These are phyloP conservation scores for Narcine bancroftii DNA, from an alignment of 2,113 vertebrate genomes.

Conservation along the genomic window DNA sequence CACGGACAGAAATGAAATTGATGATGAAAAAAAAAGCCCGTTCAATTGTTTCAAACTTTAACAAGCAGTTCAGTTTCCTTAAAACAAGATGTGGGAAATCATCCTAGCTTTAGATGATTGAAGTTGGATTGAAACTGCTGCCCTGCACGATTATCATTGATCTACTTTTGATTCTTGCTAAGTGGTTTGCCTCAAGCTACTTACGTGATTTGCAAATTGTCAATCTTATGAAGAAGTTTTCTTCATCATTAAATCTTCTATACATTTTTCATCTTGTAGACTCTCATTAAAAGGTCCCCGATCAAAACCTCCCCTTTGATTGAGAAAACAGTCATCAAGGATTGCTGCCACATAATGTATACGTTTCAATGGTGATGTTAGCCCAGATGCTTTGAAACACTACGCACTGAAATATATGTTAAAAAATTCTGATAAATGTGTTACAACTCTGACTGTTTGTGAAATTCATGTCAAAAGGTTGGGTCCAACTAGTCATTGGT, in stretches of 20 bases:
- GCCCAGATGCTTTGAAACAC: not conserved
- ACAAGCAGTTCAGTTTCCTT: not conserved
- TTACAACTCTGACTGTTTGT: not conserved
- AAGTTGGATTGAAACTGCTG: not conserved
- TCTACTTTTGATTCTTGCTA: not conserved
- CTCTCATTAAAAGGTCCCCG: not conserved
- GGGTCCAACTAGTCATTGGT: not conserved
- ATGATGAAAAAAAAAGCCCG: not conserved
- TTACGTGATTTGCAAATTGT: not conserved
- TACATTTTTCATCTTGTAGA: not conserved
- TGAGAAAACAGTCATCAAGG: too few relatives aligned
- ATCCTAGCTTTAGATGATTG: not conserved
- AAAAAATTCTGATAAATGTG: not conserved
- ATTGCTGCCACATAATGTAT: not conserved
- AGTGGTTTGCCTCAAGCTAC: not conserved
- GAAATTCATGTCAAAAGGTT: not conserved
- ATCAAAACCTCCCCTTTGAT: not conserved
- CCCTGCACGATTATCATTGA: not conserved
- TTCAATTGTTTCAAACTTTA: not conserved
- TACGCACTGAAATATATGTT: not conserved
- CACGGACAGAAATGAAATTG: not conserved
- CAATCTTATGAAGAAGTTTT: not conserved
- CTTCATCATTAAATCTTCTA: not conserved
- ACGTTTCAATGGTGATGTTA: not conserved
- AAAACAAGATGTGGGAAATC: not conserved